A percentile compares a stretch with the other conserved stretches of the same genome.
Conservation (phyloP, 2,797 vertebrate species). For the Melanotaenia maccullochi region DNA sequence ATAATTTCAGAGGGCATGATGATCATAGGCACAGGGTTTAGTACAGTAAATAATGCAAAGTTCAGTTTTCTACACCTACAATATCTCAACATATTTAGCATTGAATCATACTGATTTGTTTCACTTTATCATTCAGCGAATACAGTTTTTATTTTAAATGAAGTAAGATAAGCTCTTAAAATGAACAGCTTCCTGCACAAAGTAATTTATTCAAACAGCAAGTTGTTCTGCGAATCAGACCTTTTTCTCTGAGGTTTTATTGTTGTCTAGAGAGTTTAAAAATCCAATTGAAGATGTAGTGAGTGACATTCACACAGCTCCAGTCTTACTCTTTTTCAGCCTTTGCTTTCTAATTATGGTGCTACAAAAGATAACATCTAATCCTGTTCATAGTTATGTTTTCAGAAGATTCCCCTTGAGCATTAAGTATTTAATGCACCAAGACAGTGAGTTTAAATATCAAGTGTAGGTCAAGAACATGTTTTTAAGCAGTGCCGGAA, state of each 20-base stretch:
- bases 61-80: background rate
- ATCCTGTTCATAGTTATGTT: background rate
- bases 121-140: background rate
- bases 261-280: background rate
- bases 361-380: background rate
- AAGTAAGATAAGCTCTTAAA: background rate
- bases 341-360: background rate
- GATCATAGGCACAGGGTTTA: background rate
- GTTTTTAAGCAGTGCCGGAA: constrained; percentile 1
- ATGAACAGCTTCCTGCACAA: background rate
- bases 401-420: background rate
- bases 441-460: constrained; percentile 12
- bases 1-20: background rate
- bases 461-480: constrained; percentile 27
- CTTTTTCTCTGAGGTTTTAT: background rate
- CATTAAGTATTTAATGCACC: constrained; percentile 12
- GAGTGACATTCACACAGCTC: background rate
- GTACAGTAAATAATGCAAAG: background rate
- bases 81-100: background rate
- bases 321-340: background rate
- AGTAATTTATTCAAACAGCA: background rate
- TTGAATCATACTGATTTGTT: background rate
- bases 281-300: background rate
- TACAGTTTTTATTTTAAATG: background rate
- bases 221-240: background rate